A percentile compares a stretch with the other conserved stretches of the same genome.
phyloP scores from a whole-genome alignment of 2,797 vertebrate genomes.

The Spinus pinus region DNA sequence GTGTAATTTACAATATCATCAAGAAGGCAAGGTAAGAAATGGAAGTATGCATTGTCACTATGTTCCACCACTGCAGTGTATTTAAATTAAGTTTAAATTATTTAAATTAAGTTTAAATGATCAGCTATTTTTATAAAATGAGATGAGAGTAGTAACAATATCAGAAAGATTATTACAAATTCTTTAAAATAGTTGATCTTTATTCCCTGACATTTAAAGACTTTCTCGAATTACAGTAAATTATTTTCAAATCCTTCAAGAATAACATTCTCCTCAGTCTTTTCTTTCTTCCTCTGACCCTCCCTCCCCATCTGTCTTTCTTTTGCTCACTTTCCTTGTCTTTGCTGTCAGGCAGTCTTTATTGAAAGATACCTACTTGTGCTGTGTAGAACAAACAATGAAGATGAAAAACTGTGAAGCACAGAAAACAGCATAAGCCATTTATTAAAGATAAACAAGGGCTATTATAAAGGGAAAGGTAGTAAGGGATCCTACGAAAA shows the following conservation, averaged over 20 bases:
- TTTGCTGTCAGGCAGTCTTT: background rate
- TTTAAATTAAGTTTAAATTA: background rate
- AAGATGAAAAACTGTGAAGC: constrained; percentile 36
- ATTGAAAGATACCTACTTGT: constrained; percentile 27
- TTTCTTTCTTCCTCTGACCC: background rate
- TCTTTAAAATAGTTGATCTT: background rate
- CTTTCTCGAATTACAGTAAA: background rate
- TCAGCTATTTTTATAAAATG: background rate
- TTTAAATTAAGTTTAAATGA: background rate
- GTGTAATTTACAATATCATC: background rate
- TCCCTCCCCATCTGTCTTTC: background rate
- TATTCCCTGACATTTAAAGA: background rate
- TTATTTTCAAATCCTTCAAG: background rate
- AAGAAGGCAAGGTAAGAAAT: background rate
- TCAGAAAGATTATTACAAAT: background rate
- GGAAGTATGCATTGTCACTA: background rate
- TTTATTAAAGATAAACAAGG: constrained; percentile 42
- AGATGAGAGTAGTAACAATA: background rate
- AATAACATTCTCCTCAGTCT: background rate
- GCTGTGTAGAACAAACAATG: background rate
- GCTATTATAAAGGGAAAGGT: background rate
- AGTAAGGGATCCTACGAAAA: background rate
- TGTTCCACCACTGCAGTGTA: background rate
- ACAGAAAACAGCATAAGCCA: constrained; percentile 36
- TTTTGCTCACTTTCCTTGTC: background rate